Conservation (phyloP, 2,888 invertebrate species). For the Seira sanloemensis region DNA sequence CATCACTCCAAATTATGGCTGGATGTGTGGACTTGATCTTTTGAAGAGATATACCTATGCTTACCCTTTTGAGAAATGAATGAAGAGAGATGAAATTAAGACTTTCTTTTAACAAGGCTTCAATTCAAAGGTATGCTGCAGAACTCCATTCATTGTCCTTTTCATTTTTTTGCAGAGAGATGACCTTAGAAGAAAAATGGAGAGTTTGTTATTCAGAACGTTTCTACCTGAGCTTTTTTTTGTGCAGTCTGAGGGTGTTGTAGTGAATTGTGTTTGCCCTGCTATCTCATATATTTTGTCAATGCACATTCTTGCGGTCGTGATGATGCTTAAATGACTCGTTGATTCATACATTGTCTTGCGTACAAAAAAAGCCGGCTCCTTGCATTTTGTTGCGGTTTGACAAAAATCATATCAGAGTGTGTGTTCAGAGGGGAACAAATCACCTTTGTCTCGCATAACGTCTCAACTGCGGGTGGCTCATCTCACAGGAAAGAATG, state of each 20-base stretch:
- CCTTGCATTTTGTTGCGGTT: not conserved
- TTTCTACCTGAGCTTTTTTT: no score
- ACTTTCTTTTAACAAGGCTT: not conserved
- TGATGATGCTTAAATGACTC: no score
- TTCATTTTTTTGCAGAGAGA: not conserved
- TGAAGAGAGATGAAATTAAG: not conserved
- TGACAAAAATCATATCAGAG: not conserved
- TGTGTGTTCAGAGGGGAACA: not conserved
- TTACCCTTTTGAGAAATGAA: not conserved
- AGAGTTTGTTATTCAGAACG: no score
- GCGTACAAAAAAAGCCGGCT: not conserved
- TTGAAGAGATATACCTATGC: not conserved
- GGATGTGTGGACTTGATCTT: not conserved
- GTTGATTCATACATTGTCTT: no score
- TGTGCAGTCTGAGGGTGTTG: no score
- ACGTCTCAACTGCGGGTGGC: constrained; percentile 45
- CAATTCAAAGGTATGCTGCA: not conserved
- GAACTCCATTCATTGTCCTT: not conserved
- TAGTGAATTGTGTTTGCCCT: no score
- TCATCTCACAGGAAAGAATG: constrained; percentile 47
- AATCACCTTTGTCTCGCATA: not conserved
- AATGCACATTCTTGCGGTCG: no score
- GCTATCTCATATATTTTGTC: no score
- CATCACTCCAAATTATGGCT: not conserved
- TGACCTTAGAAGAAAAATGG: no score